phyloP scores from a whole-genome alignment of 1,140 invertebrate genomes.

The Monochamus saltuarius region DNA sequence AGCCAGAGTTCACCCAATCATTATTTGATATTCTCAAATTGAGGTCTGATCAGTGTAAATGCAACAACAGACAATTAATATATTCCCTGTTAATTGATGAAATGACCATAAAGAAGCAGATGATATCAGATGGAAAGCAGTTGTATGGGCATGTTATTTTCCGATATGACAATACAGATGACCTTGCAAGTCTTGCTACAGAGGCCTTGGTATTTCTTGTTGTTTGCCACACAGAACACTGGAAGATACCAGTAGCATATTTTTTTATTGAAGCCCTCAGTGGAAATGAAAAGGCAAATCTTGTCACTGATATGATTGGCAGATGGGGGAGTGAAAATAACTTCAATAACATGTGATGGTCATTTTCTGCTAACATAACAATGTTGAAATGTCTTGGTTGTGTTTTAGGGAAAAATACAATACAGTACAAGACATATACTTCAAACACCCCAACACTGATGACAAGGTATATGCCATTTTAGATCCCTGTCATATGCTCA shows the following conservation, averaged over 20 bases:
- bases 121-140: background rate
- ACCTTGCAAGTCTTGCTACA: background rate
- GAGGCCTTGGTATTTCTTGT: background rate
- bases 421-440: background rate
- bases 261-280: constrained; percentile 1
- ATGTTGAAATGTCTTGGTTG: background rate
- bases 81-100: constrained; percentile 4
- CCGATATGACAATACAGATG: background rate
- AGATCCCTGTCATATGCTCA: constrained; percentile 20
- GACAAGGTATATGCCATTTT: constrained; percentile 2
- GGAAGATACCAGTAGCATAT: background rate
- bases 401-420: constrained; percentile 1
- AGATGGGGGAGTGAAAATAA: background rate
- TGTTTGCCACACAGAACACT: background rate
- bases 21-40: constrained; percentile 2
- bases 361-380: background rate
- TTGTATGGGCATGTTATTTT: background rate
- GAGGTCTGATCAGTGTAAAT: background rate
- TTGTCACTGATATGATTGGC: background rate
- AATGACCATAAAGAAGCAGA: constrained; percentile 3
- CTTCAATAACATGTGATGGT: background rate
- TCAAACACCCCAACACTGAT: background rate
- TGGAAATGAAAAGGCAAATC: constrained; percentile 4
- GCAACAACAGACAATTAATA: background rate
- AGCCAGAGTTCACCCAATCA: background rate